Conservation (phyloP, 2,888 invertebrate species). For the Scaptomyza flava region DNA sequence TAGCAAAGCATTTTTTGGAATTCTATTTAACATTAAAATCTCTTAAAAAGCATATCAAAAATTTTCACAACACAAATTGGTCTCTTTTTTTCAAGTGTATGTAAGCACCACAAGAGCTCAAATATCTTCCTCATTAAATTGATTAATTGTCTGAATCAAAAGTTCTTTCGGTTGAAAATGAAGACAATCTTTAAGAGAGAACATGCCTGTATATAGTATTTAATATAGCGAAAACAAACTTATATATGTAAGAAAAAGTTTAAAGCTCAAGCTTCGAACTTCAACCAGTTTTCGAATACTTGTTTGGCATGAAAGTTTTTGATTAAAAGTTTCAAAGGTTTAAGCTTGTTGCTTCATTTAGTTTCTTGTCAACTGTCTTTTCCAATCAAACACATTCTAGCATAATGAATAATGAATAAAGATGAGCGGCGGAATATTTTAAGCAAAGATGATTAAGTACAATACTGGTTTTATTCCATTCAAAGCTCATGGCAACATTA, state of each 20-base stretch:
- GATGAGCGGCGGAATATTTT: slow-evolving; percentile 7
- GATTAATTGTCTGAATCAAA: slow-evolving; percentile 16
- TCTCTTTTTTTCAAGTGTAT: neutral
- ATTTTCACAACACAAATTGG: too few relatives aligned
- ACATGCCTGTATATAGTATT: neutral
- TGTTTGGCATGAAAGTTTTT: neutral
- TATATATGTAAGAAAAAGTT: neutral
- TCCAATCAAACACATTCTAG: slow-evolving; percentile 5
- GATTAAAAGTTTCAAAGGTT: neutral
- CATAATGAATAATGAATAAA: slow-evolving; percentile 18
- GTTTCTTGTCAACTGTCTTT: neutral
- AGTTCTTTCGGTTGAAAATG: slow-evolving; percentile 1
- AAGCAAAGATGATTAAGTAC: neutral
- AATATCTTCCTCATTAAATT: slow-evolving; percentile 1
- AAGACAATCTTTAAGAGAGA: neutral
- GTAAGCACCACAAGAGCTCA: neutral
- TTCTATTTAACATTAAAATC: too few relatives aligned
- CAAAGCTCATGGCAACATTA: neutral
- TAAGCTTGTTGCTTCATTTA: neutral
- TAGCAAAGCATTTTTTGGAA: too few relatives aligned
- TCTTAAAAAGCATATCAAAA: too few relatives aligned
- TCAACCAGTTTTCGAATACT: slow-evolving; percentile 6
- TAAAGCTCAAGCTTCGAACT: neutral
- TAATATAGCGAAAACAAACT: neutral
- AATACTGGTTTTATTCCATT: slow-evolving; percentile 14